Evolutionary conservation across 1,140 invertebrate genomes (phyloP).

Genomic region (Drosophila fuyamai): DNA sequence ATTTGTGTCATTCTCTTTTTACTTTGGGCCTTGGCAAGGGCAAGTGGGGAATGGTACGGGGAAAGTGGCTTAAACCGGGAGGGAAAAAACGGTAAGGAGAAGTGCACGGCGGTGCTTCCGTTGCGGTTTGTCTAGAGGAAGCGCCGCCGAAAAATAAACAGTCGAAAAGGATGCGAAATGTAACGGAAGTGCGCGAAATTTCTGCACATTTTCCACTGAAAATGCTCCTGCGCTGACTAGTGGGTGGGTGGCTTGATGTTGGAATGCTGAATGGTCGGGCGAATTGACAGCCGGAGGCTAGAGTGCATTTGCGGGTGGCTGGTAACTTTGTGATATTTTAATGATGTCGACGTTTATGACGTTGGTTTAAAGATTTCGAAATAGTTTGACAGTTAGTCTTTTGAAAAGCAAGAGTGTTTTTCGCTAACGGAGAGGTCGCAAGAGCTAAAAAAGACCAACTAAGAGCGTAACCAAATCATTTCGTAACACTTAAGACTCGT

Average conservation of each 20-base stretch:
- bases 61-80: constrained; percentile 3
- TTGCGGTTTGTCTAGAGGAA: constrained; percentile 74
- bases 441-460: background rate
- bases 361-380: constrained; percentile 65
- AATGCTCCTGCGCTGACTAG: background rate
- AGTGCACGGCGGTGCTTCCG: constrained; percentile 57
- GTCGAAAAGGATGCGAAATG: constrained; percentile 72
- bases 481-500: too few relatives aligned
- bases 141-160: constrained; percentile 68
- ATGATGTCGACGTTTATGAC: constrained; percentile 77
- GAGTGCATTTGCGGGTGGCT: constrained; percentile 4
- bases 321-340: constrained; percentile 72
- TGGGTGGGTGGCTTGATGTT: constrained; percentile 1
- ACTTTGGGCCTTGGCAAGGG: constrained; percentile 5
- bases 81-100: constrained; percentile 3
- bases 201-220: constrained; percentile 59
- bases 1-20: constrained; percentile 46
- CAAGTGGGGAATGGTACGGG: constrained; percentile 1
- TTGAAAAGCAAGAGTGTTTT: constrained; percentile 24
- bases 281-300: constrained; percentile 16
- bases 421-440: background rate
- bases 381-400: constrained; percentile 63
- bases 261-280: constrained; percentile 1
- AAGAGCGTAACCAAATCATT: background rate
- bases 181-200: constrained; percentile 77